phyloP scores from a whole-genome alignment of 2,113 vertebrate genomes.

The Lepus americanus region DNA sequence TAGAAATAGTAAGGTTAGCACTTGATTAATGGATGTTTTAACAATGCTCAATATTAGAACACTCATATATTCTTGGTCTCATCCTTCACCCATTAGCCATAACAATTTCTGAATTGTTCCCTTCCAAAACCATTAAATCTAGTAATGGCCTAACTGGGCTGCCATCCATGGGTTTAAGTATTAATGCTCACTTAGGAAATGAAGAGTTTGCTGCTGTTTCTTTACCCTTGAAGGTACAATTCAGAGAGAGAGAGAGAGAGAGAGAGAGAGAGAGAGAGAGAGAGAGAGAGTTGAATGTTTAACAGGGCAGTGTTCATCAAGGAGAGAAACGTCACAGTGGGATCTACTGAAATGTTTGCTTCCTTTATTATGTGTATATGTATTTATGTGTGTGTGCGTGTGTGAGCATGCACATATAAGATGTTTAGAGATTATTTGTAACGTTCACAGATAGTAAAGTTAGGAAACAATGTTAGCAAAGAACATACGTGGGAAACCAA shows the following conservation, averaged over 20 bases:
- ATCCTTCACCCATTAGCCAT: constrained; percentile 45
- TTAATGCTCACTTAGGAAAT: constrained; percentile 51
- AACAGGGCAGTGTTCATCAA: neutral
- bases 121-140: constrained; percentile 52
- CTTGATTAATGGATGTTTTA: constrained; percentile 74
- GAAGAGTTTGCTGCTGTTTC: neutral
- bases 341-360: neutral
- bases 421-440: neutral
- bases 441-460: neutral
- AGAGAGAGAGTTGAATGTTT: constrained; percentile 29
- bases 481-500: neutral
- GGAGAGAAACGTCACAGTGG: neutral
- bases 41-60: constrained; percentile 27
- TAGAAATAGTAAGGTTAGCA: constrained; percentile 56
- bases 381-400: too few relatives aligned
- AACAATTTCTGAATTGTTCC: constrained; percentile 44
- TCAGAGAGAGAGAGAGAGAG: neutral
- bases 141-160: constrained; percentile 39
- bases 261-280: neutral
- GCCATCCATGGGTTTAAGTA: neutral
- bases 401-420: fast-evolving
- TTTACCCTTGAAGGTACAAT: neutral
- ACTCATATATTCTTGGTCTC: neutral
- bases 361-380: neutral
- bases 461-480: neutral